These are phyloP conservation scores for Rhagium mordax DNA, from an alignment of 2,888 invertebrate genomes.

Conservation along the genomic window DNA sequence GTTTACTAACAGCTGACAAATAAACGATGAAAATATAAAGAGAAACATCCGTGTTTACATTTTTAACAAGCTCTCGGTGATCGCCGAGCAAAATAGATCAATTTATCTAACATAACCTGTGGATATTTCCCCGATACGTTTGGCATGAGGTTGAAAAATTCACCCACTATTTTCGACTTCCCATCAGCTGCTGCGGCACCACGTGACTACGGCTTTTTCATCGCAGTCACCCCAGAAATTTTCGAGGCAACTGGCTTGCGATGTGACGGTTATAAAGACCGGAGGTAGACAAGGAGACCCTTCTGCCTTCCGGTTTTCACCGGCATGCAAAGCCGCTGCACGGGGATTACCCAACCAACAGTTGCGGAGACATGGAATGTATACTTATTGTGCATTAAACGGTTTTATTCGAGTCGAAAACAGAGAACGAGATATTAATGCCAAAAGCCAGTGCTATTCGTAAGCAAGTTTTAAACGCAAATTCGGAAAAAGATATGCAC, in stretches of 20 bases:
- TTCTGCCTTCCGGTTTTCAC: slow-evolving; percentile 29
- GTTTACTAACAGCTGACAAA: background rate
- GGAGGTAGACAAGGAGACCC: slow-evolving; percentile 15
- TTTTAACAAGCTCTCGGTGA: background rate
- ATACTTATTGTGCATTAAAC: background rate
- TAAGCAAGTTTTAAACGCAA: too few species aligned
- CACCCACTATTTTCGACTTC: slow-evolving; percentile 30
- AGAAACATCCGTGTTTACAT: background rate
- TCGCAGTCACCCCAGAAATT: slow-evolving; percentile 14
- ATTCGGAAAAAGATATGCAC: too few species aligned
- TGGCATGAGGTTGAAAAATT: slow-evolving; percentile 18
- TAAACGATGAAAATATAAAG: background rate
- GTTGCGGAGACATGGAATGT: background rate
- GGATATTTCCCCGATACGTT: slow-evolving; percentile 27
- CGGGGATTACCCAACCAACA: slow-evolving; percentile 4
- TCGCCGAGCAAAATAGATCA: background rate
- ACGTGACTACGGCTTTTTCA: slow-evolving; percentile 21
- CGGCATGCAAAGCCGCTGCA: background rate
- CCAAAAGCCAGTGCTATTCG: too few species aligned
- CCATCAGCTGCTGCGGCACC: slow-evolving; percentile 41
- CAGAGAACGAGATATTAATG: too few species aligned
- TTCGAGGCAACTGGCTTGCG: slow-evolving; percentile 7
- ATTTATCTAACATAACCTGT: slow-evolving; percentile 5
- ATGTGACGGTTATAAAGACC: slow-evolving; percentile 32
- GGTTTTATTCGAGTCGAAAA: background rate